Base-by-base conservation (phyloP, 2,888 invertebrate species). In the Choreutis nemorana region DNA sequence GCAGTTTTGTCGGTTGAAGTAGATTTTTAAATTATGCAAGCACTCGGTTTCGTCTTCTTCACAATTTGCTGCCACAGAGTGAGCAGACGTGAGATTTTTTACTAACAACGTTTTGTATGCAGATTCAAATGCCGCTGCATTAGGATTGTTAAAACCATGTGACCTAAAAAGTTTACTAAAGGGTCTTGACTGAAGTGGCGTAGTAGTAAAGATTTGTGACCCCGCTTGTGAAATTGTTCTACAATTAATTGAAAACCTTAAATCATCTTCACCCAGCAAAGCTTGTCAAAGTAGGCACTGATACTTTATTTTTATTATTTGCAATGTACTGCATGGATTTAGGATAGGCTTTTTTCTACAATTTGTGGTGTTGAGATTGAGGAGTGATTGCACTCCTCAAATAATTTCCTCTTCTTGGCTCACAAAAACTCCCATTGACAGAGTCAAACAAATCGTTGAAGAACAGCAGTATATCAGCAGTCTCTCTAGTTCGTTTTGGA, bases 231-330 rank as follows among this genome's bases (percentile, higher is more conserved):
- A 3, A 24, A 29, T 16, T 29, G 12, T 11, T 4, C 2, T 15
- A 23, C 16, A 16, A 29, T 29, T 15, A 23, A 15, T 29, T 24
- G 14, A 24, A 29, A 29, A 24, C 29, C 29, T 9, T 29, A 23
- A 11, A 29, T 29, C 4, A 24, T 29, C 13, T 30, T 30, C 2
- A 30, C 16, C 25, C 24, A 25, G 14, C n/a, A n/a, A n/a, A n/a
- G n/a, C 25, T 30, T 16, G 25, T n/a, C 11, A 30, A 25, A 13
- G 30, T 25, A 3, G 30, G 30, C 18, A 30, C 30, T 30, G 20
- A 24, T 10, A 18, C 25, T 25, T 25, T 8, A 4, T 8, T 18
- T 6, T 18, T 18, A 18, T 8, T 8, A 18, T 18, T 18, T 18
- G 8, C 8, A 18, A 18, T 6, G 5, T 18, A 6, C 18, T 6